These are phyloP conservation scores for Hyppa rectilinea DNA, from an alignment of 2,888 invertebrate genomes.

Conservation along the genomic window DNA sequence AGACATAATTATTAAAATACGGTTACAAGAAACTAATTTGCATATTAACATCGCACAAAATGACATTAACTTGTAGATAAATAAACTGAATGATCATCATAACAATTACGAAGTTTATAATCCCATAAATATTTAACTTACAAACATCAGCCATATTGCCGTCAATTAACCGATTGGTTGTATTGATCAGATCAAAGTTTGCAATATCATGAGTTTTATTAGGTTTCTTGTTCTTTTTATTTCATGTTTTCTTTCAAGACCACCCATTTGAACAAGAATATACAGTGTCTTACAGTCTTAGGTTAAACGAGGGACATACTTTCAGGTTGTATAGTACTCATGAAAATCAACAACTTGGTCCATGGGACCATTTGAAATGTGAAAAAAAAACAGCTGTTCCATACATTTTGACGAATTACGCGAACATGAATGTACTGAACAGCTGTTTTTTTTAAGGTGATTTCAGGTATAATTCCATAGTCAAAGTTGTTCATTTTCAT, in stretches of 20 bases:
- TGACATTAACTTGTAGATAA: constrained; percentile 28
- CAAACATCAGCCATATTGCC: constrained; percentile 8
- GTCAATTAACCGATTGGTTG: constrained; percentile 8
- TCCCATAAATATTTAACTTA: constrained; percentile 25
- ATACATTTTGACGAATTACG: too few species aligned
- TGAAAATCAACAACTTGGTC: too few species aligned
- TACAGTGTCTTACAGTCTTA: too few species aligned
- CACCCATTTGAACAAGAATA: background rate
- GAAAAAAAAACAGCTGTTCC: too few species aligned
- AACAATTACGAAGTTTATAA: constrained; percentile 18
- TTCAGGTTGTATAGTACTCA: too few species aligned
- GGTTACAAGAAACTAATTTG: constrained; percentile 20
- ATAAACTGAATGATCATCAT: constrained; percentile 29
- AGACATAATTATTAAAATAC: constrained; percentile 16
- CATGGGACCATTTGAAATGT: too few species aligned
- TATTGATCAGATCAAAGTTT: constrained; percentile 32
- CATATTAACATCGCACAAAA: constrained; percentile 23
- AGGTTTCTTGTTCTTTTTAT: constrained; percentile 19
- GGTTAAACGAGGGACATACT: too few species aligned
- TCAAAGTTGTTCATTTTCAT: too few species aligned
- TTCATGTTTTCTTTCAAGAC: constrained; percentile 8
- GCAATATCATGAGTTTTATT: constrained; percentile 36
- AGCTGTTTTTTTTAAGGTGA: too few species aligned
- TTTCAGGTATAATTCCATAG: too few species aligned
- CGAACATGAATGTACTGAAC: too few species aligned